Conservation (phyloP, 1,140 invertebrate species). For the Adelges cooleyi region DNA sequence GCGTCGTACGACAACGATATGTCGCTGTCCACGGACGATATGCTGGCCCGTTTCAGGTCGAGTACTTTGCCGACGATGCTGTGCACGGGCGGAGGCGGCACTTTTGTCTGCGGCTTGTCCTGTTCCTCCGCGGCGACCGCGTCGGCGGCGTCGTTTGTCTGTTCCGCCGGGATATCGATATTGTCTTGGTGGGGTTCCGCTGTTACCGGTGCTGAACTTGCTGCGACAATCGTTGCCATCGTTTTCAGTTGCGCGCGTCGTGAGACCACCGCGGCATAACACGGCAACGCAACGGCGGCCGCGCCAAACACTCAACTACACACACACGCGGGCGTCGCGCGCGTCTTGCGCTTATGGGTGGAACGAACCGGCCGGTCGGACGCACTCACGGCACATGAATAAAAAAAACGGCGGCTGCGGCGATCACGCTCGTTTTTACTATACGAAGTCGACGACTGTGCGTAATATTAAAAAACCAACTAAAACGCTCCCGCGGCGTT, state of each 20-base stretch:
- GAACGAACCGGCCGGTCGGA: not conserved
- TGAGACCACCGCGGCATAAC: not conserved
- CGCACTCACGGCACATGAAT: not conserved
- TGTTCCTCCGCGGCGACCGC: not conserved
- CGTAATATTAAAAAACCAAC: constrained; percentile 26
- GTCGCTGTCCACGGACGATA: constrained; percentile 52
- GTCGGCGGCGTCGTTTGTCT: not conserved
- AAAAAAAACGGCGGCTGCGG: not conserved
- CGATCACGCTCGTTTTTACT: not conserved
- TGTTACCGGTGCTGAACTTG: not conserved
- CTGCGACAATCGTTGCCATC: constrained; percentile 7
- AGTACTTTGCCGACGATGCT: constrained; percentile 39
- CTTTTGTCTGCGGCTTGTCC: not conserved
- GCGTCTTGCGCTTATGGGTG: constrained; percentile 6
- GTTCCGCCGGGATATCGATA: not conserved
- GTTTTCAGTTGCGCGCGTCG: not conserved
- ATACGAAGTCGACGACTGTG: not conserved
- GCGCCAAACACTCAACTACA: not conserved
- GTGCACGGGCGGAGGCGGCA: constrained; percentile 40
- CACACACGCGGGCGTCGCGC: not conserved
- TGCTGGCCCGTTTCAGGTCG: constrained; percentile 46
- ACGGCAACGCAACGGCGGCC: not conserved
- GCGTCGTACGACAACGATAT: constrained; percentile 46
- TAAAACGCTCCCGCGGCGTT: constrained; percentile 26
- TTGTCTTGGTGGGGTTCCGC: not conserved